Base-by-base conservation (phyloP, 2,888 invertebrate species). In the Mycogona germanica region DNA sequence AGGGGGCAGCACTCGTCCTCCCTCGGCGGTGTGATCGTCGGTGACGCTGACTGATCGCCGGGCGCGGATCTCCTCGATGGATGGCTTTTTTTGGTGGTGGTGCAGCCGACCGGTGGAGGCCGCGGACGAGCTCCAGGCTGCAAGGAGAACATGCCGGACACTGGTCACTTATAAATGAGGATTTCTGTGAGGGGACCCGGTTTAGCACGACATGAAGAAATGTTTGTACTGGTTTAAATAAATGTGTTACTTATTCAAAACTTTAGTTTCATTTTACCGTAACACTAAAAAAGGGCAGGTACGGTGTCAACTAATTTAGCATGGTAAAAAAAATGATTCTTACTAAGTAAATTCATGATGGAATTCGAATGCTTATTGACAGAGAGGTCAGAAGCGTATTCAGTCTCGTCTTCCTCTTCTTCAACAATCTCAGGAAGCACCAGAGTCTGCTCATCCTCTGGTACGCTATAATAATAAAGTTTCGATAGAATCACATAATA, bases 381-480 rank as follows among this genome's bases (percentile, higher is more conserved):
- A 19, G 54, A 40, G 14, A 51, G 19, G 21, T 55, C 49, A 19
- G 52, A 37, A 17, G 40, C 35, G 28, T 45, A 40, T 26, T 57
- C 56, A 51, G 59, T 12, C 56, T 57, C 65, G 26, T 70, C 71
- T 23, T 72, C 72, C 42, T 73, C 73, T 57, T 76, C 76, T 59
- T 76, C 76, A 14, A 67, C 63, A 50, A 76, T 75, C 59, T 74
- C 74, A 1, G 76, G 76, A 30, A 76, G 62, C 58, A 75, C 75
- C 70, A 76, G 72, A 35, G 71, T 71, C 59, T 76, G 75, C 59
- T 76, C 73, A 37, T 72, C 73, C 60, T 75, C 74, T 2, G 76
- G 76, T 26, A 76, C 74, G 58, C 76, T 76, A 61, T 25, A 35
- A 50, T 26, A 4, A 40, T 7, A 14, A 21, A n/a, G n/a, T n/a